Base-by-base conservation (phyloP, 2,888 invertebrate genomes). In the Itoplectis maculator region DNA sequence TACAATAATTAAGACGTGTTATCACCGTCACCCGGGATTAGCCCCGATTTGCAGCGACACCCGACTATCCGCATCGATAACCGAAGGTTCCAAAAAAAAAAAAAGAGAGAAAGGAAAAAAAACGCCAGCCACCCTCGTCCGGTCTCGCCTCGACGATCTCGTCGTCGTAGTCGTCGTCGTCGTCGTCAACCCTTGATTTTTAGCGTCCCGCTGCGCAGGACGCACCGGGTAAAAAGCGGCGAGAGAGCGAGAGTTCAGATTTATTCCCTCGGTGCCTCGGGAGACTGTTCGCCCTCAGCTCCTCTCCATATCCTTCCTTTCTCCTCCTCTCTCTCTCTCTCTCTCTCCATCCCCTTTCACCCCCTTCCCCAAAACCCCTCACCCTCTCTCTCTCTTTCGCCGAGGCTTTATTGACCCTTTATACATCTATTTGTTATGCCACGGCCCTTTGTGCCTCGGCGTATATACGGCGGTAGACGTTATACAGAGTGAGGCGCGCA, bases 391-490 rank as follows among this genome's bases (percentile, higher is more conserved):
- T 88, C 88, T 88, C 87, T 88, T 88, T 85, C 89, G 87, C 83
- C 84, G n/a, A 79, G 88, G 89, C 90, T 92, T 92, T 92, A 92
- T 92, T 92, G 92, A 92, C 92, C 92, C 92, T 92, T 92, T 92
- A 92, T 92, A 91, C 92, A 90, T 92, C 92, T 92, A 92, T 92
- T 92, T 92, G 92, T 92, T 92, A 92, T 92, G 91, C 91, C 91
- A 86, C 87, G 90, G 91, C 89, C 92, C 92, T 92, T 92, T 92
- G 92, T 91, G 88, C 89, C 89, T 89, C 87, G 88, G 87, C 88
- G n/a, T n/a, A n/a, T 61, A 83, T 88, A 89, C 88, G 88, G n/a
- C 90, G 88, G 87, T 88, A 87, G 87, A 87, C 87, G 87, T 85
- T 84, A 81, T 80, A 86, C 81, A 85, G 85, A n/a, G n/a, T n/a